Conservation (phyloP, 2,888 invertebrate species). For the Laothoe populi region DNA sequence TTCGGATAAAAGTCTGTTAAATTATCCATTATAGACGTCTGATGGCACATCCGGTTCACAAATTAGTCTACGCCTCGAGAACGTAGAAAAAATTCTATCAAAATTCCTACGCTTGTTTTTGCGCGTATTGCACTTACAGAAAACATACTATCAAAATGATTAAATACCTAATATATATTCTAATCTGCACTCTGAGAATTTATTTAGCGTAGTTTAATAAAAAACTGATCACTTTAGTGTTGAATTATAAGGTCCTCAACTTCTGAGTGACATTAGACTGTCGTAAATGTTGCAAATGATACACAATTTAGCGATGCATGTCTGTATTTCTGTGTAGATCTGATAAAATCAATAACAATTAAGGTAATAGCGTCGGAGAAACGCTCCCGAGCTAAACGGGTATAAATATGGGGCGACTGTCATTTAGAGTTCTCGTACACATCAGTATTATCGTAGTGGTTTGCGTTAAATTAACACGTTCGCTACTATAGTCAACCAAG, state of each 20-base stretch:
- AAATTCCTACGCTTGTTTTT: conserved; percentile 10
- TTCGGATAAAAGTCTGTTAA: neutral
- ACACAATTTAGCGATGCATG: conserved; percentile 15
- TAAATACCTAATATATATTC: conserved; percentile 5
- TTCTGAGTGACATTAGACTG: conserved; percentile 1
- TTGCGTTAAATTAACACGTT: conserved; percentile 16
- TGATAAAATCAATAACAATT: conserved; percentile 25
- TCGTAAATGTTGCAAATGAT: conserved; percentile 17
- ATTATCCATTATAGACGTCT: neutral
- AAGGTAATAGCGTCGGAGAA: conserved; percentile 21
- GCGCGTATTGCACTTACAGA: conserved; percentile 12
- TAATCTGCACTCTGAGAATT: conserved; percentile 4
- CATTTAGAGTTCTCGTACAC: conserved; percentile 3
- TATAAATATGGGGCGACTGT: conserved; percentile 20
- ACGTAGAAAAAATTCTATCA: conserved; percentile 19
- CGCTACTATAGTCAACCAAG: neutral
- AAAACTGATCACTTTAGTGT: neutral
- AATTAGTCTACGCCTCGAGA: conserved; percentile 18
- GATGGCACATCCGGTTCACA: conserved; percentile 15
- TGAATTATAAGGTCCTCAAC: neutral
- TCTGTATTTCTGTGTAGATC: conserved; percentile 18
- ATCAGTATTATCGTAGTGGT: conserved; percentile 12
- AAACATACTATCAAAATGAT: conserved; percentile 9
- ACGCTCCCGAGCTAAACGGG: conserved; percentile 6
- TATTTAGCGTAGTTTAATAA: neutral